A percentile compares a stretch with the other conserved stretches of the same genome.
Evolutionary conservation across 2,888 invertebrate genomes (phyloP).

Genomic region (Scaptomyza tumidula): DNA sequence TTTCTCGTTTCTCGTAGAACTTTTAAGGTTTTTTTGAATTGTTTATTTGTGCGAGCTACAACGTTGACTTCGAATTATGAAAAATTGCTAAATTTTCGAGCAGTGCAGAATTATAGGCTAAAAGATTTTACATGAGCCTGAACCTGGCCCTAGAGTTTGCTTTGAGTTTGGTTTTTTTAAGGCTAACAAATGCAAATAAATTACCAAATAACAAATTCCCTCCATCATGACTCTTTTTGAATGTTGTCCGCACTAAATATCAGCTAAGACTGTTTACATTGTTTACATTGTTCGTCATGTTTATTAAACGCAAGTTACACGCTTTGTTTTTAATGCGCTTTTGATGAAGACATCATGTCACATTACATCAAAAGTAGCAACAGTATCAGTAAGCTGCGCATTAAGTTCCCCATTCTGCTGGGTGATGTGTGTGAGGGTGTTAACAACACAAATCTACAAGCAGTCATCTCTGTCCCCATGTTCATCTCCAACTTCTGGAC

Average conservation of each 20-base stretch:
- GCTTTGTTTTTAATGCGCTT: slow-evolving; percentile 81
- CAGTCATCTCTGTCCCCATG: slow-evolving; percentile 48
- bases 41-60: no score
- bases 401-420: slow-evolving; percentile 16
- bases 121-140: no score
- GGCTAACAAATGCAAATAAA: neutral
- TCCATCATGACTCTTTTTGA: neutral
- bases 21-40: no score
- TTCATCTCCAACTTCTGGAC: slow-evolving; percentile 10
- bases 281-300: slow-evolving; percentile 38
- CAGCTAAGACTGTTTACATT: neutral
- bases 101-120: no score
- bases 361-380: slow-evolving; percentile 75
- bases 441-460: slow-evolving; percentile 61
- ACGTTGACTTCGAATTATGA: no score
- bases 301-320: slow-evolving; percentile 40
- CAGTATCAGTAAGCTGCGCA: slow-evolving; percentile 36
- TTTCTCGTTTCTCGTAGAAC: no score
- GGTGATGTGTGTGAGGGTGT: slow-evolving; percentile 55
- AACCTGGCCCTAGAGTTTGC: no score
- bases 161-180: no score
- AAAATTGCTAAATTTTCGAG: no score
- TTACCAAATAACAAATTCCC: neutral
- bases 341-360: slow-evolving; percentile 81
- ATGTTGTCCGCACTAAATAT: neutral